phyloP scores from a whole-genome alignment of 92 coral and sea anemone genomes.

The Plumapathes pennacea region DNA sequence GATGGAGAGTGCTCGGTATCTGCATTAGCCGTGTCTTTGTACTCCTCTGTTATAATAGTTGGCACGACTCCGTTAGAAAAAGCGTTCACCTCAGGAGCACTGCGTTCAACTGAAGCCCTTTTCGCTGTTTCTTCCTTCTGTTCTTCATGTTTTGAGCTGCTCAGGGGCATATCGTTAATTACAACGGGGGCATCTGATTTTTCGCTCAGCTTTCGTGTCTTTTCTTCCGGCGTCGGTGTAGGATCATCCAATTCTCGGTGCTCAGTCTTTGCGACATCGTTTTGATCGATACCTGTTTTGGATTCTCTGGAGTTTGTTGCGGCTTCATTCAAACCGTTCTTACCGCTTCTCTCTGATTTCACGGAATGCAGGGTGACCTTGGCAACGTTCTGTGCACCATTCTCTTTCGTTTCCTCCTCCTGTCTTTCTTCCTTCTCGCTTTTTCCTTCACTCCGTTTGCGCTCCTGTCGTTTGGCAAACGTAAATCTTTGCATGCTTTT shows the following conservation, averaged over 20 bases:
- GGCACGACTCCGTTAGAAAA: conserved; percentile 31
- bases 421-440: conserved; percentile 1
- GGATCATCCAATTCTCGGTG: too few relatives aligned
- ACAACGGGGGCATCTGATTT: too few relatives aligned
- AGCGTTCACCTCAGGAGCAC: too few relatives aligned
- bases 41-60: not conserved
- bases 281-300: not conserved
- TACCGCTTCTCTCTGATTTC: not conserved
- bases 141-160: too few relatives aligned
- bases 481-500: too few relatives aligned
- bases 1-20: not conserved
- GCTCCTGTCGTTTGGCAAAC: too few relatives aligned
- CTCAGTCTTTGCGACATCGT: conserved; percentile 2
- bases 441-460: conserved; percentile 5
- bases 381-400: conserved; percentile 6
- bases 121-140: too few relatives aligned
- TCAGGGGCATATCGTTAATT: too few relatives aligned
- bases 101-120: too few relatives aligned
- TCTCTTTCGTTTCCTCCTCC: not conserved
- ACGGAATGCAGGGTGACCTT: not conserved
- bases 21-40: not conserved
- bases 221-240: too few relatives aligned
- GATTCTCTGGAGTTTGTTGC: not conserved
- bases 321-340: not conserved
- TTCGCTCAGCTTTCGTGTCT: too few relatives aligned